Evolutionary conservation across 2,797 vertebrate genomes (phyloP), one percentile per base, ranked within the genome.

Genomic region (Lophotriccus pileatus): DNA sequence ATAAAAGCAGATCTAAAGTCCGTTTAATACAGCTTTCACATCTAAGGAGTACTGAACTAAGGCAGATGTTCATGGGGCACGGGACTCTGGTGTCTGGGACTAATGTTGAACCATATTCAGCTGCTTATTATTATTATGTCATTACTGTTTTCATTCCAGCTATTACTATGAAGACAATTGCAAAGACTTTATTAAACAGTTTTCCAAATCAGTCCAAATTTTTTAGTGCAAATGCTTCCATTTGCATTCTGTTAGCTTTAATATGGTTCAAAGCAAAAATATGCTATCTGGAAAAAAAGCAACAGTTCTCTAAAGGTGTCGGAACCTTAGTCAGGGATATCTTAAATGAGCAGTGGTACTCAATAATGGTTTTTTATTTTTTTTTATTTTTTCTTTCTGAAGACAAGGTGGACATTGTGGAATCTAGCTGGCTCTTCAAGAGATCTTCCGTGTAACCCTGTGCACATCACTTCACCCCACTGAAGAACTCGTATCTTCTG

Each of bases 391-490:
- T 49, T 56, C 30, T 39, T 27, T 32, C 20, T 37, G 36, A n/a
- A 41, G 8, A 4, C 18, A 20, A 10, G 2, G 6, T 52, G 6
- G 14, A 5, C 7, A 25, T 14, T 25, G 20, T 44, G 2, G 12
- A 84, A 8, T 44, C 15, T 46, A 6, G 5, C 28, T 68, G 67
- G 32, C 6, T 78, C 8, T 46, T 53, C 49, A 55, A 18, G 10
- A 39, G 14, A 15, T 53, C 32, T 32, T 50, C 21, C 37, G 0
- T n/a, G 23, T 17, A 77, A 60, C 47, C 12, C n/a, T 41, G 7
- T 39, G n/a, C 12, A 30, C 7, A 28, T 49, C 15, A 37, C 20
- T 72, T 60, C 41, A 69, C 7, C 7, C 23, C 28, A n/a, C 7
- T 62, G n/a, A 34, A n/a, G n/a, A n/a, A n/a, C n/a, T n/a, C n/a